phyloP scores from a whole-genome alignment of 2,113 vertebrate species.

The Tragelaphus buxtoni region DNA sequence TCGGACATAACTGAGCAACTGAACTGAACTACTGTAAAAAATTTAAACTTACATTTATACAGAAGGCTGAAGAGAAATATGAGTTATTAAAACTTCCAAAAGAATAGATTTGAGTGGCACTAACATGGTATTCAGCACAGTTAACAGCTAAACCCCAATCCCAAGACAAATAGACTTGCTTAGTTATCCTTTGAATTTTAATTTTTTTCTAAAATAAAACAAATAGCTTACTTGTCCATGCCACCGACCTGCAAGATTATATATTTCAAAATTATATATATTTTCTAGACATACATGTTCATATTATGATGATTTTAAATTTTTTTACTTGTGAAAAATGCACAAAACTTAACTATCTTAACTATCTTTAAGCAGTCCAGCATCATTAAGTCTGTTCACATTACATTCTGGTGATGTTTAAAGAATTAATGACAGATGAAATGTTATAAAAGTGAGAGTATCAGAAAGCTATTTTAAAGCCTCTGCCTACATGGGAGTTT shows the following conservation, averaged over 20 bases:
- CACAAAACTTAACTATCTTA: neutral
- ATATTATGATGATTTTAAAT: neutral
- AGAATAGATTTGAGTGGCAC: neutral
- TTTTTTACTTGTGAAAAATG: neutral
- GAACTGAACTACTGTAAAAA: neutral
- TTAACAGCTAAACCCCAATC: neutral
- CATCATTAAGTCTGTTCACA: neutral
- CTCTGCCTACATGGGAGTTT: neutral
- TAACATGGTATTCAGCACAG: neutral
- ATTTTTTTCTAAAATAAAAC: conserved; percentile 29
- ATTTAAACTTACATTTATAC: neutral
- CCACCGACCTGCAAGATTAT: neutral
- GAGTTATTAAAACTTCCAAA: neutral
- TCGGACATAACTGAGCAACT: fast-evolving
- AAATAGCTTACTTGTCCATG: neutral
- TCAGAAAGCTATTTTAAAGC: neutral
- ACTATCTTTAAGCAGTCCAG: neutral
- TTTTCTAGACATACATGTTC: neutral
- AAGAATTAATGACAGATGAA: neutral
- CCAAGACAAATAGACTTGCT: neutral
- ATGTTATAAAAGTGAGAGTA: neutral
- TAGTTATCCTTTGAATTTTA: neutral
- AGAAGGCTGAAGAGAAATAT: neutral
- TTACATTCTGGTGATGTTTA: neutral
- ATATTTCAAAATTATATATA: neutral